phyloP scores from a whole-genome alignment of 2,888 invertebrate genomes.

The Chorisops tibialis region DNA sequence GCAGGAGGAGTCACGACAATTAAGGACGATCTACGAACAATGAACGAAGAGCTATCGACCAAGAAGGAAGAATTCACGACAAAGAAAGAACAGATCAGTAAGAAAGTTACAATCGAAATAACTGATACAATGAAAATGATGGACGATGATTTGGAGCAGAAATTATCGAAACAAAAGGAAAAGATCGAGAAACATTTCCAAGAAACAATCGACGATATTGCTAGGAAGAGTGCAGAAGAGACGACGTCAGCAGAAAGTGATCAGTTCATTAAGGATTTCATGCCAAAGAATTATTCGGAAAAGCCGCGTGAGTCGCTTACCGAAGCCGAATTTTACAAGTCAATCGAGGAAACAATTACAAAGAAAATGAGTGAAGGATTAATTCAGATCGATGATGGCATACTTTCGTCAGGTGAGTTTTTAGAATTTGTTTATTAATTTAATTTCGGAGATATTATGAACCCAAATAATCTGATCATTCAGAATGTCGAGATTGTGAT shows the following conservation, averaged over 20 bases:
- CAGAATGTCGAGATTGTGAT: no score
- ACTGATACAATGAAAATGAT: slow-evolving; percentile 1
- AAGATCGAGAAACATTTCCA: slow-evolving; percentile 31
- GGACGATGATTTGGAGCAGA: slow-evolving; percentile 33
- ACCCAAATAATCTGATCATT: no score
- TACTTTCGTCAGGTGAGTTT: slow-evolving; percentile 33
- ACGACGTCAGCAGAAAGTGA: slow-evolving; percentile 16
- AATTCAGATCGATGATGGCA: slow-evolving; percentile 46
- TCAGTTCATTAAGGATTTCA: slow-evolving; percentile 31
- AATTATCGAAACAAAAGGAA: slow-evolving; percentile 33
- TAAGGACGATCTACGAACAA: no score
- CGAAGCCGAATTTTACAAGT: slow-evolving; percentile 50
- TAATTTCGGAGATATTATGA: no score
- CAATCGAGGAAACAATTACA: slow-evolving; percentile 48
- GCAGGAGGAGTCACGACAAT: slow-evolving; percentile 2
- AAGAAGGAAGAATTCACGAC: not conserved
- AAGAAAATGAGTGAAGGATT: slow-evolving; percentile 50
- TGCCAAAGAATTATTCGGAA: slow-evolving; percentile 39
- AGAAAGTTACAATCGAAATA: slow-evolving; percentile 15
- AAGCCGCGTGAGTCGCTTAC: slow-evolving; percentile 46
- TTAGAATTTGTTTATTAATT: not conserved
- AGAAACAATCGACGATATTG: slow-evolving; percentile 18
- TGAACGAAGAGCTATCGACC: slow-evolving; percentile 6
- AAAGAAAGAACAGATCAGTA: not conserved
- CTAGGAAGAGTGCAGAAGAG: slow-evolving; percentile 15